Evolutionary conservation across 2,113 vertebrate species (phyloP), one percentile per base, ranked within the genome.

Genomic region (Cyrtonyx montezumae): DNA sequence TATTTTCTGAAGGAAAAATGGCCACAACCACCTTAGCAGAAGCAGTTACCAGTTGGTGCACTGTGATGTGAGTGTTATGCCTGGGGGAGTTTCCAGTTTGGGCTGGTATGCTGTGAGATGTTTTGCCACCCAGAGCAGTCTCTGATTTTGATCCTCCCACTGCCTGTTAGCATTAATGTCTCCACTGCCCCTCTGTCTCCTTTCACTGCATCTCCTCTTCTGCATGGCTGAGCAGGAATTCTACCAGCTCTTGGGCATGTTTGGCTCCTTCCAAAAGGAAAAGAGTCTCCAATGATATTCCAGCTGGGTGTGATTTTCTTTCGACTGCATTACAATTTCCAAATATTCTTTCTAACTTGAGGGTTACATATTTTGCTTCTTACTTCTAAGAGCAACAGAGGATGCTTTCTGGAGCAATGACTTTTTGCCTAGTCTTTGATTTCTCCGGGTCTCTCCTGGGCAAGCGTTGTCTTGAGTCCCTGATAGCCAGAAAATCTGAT

Each of bases 81-180:
- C 46, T 62, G 56, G 34, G 7, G 74, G 22, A 62, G 36, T 59
- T 79, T 84, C 12, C 61, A 37, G 11, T 66, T 84, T 37, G 36
- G 42, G 26, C 13, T 70, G 49, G 11, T 75, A 3, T 67, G 25
- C 49, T 53, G 22, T 67, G 36, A 81, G n/a, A 9, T 36, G 45
- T 56, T 87, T 84, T 81, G n/a, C 17, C 8, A 43, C 17, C 0
- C 19, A 43, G 25, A 66, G 23, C 37, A 34, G 22, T 48, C 40
- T 81, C 66, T 25, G 65, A 48, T 78, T 49, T 69, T 84, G 25
- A 28, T 43, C 55, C 84, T 80, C 19, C 37, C 67, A 23, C 37
- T 75, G 37, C 40, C 32, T 6, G 0, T 69, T 56, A 13, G 28
- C 1, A 0, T 46, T 56, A 13, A 23, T 1, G 0, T 46, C 76